Base-by-base conservation (phyloP, 2,797 vertebrate species). In the Lagodon rhomboides region DNA sequence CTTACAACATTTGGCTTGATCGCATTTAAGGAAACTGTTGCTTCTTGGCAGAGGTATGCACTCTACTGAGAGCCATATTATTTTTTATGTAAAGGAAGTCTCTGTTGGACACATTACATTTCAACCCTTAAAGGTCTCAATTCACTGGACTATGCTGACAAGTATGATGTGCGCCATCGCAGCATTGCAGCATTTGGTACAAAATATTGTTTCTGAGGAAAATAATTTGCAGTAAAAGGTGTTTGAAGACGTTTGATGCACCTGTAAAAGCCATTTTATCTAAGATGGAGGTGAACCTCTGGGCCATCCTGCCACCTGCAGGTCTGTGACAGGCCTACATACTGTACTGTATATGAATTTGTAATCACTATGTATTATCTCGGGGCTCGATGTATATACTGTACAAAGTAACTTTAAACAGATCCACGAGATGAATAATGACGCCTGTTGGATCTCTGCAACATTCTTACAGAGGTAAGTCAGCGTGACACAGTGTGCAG, bases 401-500 rank as follows among this genome's bases (percentile, higher is more conserved):
- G 50, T 27, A 47, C 64, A 54, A 22, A 47, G 66, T 66, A 75
- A 79, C 62, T 80, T 44, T 68, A 73, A 73, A 64, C 76, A 75
- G 46, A 83, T 56, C 66, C 51, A 51, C 1, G 17, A 62, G 74
- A 76, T 77, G 75, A 85, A 83, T 65, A 77, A 88, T 77, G 78
- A 87, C 75, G 53, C 79, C 75, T 73, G 75, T 49, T 71, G 85
- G 66, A 67, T 51, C 44, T 84, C 55, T 79, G 77, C 75, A 87
- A 83, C 87, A 65, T 75, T 77, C 46, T 75, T 51, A 46, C 15
- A 34, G 64, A 75, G 75, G 79, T 85, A 74, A 87, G 86, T 85
- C 81, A 82, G 83, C 44, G 16, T 84, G 85, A 89, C 84, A 83
- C 84, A 85, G 84, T 81, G 13, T 78, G 78, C 73, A 69, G 82